phyloP scores from a whole-genome alignment of 2,888 invertebrate species.

The Caenorhabditis sp. region DNA sequence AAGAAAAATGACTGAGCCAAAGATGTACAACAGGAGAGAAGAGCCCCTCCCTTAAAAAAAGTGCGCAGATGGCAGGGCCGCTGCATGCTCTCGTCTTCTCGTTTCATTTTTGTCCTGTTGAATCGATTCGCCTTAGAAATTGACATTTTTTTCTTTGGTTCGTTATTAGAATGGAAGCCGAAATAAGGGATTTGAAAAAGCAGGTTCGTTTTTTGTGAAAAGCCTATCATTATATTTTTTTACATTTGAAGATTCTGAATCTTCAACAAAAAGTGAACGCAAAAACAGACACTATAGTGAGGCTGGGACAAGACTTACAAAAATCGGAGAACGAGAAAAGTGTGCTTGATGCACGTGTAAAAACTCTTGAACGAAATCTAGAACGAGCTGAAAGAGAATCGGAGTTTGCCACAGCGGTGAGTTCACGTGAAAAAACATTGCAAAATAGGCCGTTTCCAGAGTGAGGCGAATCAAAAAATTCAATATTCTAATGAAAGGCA shows the following conservation, averaged over 20 bases:
- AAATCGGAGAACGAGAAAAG: conserved; percentile 35
- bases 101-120: not conserved
- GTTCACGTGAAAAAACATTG: conserved; percentile 3
- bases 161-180: conserved; percentile 21
- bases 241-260: conserved; percentile 36
- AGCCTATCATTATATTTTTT: not conserved
- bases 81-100: not conserved
- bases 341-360: conserved; percentile 21
- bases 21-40: conserved; percentile 4
- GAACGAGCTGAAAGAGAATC: conserved; percentile 42
- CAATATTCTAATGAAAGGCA: conserved; percentile 33
- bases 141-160: conserved; percentile 1
- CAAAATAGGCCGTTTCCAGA: conserved; percentile 12
- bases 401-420: conserved; percentile 26
- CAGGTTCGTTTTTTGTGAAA: conserved; percentile 13
- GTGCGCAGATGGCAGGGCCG: not conserved
- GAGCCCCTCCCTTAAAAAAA: not conserved
- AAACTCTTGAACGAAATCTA: conserved; percentile 47
- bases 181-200: conserved; percentile 35
- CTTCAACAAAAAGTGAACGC: conserved; percentile 46
- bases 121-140: not conserved
- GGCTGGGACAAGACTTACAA: conserved; percentile 54
- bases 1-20: not conserved
- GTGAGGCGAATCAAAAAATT: conserved; percentile 25
- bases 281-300: conserved; percentile 54